A percentile compares a stretch with the other conserved stretches of the same genome.
phyloP scores from a whole-genome alignment of 2,797 vertebrate genomes.

The Emys orbicularis region DNA sequence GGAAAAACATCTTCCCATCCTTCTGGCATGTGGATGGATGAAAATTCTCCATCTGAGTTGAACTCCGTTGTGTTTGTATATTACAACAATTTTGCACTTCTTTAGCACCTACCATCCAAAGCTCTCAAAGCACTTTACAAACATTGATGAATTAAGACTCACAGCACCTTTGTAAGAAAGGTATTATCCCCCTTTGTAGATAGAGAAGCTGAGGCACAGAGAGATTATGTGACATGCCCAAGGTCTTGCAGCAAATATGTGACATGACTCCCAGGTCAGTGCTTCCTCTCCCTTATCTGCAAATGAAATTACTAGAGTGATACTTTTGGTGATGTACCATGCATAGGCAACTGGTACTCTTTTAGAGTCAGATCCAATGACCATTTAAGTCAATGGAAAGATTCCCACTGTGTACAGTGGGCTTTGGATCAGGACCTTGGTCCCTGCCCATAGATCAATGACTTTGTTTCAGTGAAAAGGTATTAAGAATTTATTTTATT shows the following conservation, averaged over 20 bases:
- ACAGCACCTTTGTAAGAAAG: neutral
- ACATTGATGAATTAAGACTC: neutral
- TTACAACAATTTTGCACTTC: neutral
- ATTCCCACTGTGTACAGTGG: neutral
- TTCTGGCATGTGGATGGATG: neutral
- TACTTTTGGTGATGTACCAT: neutral
- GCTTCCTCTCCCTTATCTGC: neutral
- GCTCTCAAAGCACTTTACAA: neutral
- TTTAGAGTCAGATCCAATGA: neutral
- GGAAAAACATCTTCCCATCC: too few species aligned
- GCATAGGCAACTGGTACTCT: neutral
- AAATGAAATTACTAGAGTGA: neutral
- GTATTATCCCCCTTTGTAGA: neutral
- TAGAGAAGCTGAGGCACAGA: neutral
- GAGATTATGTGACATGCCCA: neutral
- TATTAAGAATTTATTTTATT: neutral
- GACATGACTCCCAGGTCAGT: neutral
- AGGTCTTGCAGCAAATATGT: neutral
- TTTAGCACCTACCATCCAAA: neutral
- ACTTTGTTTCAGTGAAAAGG: neutral
- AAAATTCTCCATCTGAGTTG: neutral
- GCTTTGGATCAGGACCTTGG: neutral
- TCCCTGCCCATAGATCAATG: neutral
- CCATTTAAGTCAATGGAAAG: neutral
- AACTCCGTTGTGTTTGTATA: neutral